phyloP scores from a whole-genome alignment of 2,113 vertebrate genomes.

The Pluvianellus socialis region DNA sequence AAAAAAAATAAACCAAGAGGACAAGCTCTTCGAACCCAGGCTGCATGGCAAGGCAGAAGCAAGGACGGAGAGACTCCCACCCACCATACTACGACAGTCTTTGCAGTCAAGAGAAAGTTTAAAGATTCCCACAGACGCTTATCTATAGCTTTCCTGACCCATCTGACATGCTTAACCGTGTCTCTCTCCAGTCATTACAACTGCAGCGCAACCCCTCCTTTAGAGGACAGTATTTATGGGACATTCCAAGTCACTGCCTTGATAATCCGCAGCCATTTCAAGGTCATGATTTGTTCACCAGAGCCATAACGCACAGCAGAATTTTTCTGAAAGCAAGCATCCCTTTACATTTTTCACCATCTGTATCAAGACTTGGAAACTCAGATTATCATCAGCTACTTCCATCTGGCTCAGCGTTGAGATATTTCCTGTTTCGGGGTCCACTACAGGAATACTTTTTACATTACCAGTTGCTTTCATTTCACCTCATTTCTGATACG shows the following conservation, averaged over 20 bases:
- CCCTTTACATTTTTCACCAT: background rate
- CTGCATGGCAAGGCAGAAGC: background rate
- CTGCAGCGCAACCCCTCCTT: background rate
- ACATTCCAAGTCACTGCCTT: background rate
- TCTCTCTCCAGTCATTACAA: background rate
- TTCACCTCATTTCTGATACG: background rate
- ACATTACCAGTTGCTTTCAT: background rate
- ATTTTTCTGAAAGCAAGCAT: background rate
- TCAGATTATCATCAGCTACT: background rate
- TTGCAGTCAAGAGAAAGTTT: background rate
- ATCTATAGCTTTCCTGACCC: background rate
- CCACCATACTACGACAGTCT: accelerated
- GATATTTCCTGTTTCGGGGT: background rate
- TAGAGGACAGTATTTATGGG: background rate
- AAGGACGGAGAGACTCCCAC: background rate
- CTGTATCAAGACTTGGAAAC: background rate
- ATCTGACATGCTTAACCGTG: accelerated
- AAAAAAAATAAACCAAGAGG: background rate
- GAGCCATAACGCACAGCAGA: background rate
- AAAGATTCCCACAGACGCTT: background rate
- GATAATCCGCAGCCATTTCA: background rate
- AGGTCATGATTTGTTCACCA: background rate
- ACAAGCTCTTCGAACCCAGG: background rate
- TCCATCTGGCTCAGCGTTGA: constrained; percentile 3
- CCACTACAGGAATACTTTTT: background rate